Evolutionary conservation across 30 jellyfish, hydroid and myxozoan species (phyloP).

Genomic region (Clytia hemisphaerica): DNA sequence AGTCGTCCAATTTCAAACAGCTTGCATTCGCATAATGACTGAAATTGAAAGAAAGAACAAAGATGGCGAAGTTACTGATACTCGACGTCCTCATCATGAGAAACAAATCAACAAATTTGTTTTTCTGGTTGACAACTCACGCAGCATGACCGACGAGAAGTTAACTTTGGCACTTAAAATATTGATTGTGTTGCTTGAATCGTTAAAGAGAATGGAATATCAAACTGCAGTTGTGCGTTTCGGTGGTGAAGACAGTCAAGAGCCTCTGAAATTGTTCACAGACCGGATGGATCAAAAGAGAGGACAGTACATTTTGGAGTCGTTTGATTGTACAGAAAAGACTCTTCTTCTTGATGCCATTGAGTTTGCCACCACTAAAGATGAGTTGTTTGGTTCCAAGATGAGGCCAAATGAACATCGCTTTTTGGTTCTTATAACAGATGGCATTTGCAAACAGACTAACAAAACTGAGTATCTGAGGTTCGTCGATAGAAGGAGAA

Average conservation of each 20-base stretch:
- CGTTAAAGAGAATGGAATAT: conserved; percentile 5
- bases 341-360: no score
- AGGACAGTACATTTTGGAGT: conserved; percentile 4
- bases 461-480: neutral
- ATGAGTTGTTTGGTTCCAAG: conserved; percentile 2
- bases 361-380: no score
- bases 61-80: neutral
- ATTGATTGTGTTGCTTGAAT: conserved; percentile 5
- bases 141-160: conserved; percentile 6
- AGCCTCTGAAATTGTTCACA: neutral
- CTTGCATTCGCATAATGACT: neutral
- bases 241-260: conserved; percentile 15
- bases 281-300: neutral
- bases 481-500: neutral
- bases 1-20: neutral
- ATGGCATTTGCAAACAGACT: conserved; percentile 6
- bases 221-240: conserved; percentile 17
- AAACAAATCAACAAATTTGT: neutral
- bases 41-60: no score
- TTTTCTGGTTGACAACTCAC: conserved; percentile 16
- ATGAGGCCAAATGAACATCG: neutral
- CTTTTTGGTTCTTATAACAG: conserved; percentile 1
- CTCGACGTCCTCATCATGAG: neutral
- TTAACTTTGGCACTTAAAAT: neutral
- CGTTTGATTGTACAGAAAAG: no score